Conservation (phyloP, 2,888 invertebrate species). For the Andrena hattorfiana region DNA sequence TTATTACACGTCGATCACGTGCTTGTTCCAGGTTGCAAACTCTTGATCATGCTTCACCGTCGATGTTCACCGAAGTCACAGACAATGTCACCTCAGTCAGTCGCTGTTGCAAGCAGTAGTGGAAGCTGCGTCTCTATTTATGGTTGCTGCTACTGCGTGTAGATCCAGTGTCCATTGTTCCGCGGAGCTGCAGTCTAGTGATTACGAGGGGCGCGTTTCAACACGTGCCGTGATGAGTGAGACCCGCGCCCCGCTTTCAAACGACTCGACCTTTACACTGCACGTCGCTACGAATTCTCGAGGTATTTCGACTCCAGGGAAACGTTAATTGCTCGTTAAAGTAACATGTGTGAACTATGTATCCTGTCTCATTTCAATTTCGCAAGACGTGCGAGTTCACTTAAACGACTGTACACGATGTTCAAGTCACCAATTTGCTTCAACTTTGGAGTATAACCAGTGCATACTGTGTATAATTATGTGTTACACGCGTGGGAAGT, state of each 20-base stretch:
- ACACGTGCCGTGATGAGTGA: slow-evolving; percentile 11
- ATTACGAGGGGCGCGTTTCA: slow-evolving; percentile 36
- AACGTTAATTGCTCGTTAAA: neutral
- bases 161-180: slow-evolving; percentile 28
- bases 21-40: neutral
- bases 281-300: neutral
- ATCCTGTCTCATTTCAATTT: too few relatives aligned
- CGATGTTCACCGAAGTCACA: slow-evolving; percentile 12
- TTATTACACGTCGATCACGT: too few relatives aligned
- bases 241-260: slow-evolving; percentile 1
- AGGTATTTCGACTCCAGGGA: neutral
- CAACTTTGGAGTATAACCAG: too few relatives aligned
- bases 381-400: too few relatives aligned
- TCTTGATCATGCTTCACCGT: neutral
- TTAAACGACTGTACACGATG: too few relatives aligned
- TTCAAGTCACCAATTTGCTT: too few relatives aligned
- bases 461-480: too few relatives aligned
- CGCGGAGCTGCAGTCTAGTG: slow-evolving; percentile 20
- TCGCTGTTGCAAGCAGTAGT: neutral
- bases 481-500: too few relatives aligned
- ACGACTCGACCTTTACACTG: neutral
- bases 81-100: slow-evolving; percentile 19
- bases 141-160: slow-evolving; percentile 1
- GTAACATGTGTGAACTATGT: neutral
- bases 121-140: slow-evolving; percentile 32